Evolutionary conservation across 2,888 invertebrate species (phyloP).

Genomic region (Acrocyrtus sp.): DNA sequence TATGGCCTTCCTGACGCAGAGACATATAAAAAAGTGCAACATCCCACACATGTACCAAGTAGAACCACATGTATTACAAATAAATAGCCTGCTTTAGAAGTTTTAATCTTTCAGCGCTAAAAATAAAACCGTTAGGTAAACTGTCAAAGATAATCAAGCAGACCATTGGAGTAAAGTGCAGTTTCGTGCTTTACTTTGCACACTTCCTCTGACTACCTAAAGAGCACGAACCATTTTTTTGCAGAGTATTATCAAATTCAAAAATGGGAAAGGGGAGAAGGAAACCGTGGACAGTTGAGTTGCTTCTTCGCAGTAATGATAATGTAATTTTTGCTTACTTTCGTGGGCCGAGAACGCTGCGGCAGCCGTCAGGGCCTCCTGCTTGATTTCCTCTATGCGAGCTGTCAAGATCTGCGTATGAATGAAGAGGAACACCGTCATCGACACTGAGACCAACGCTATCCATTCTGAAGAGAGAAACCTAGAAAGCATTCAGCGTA

Average conservation of each 20-base stretch:
- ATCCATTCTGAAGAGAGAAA: slow-evolving; percentile 58
- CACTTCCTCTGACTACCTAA: too few relatives aligned
- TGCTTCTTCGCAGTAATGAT: slow-evolving; percentile 21
- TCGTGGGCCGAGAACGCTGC: slow-evolving; percentile 58
- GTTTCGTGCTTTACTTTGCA: too few relatives aligned
- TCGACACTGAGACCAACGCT: slow-evolving; percentile 62
- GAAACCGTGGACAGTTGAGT: slow-evolving; percentile 15
- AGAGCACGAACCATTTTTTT: too few relatives aligned
- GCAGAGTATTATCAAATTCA: too few relatives aligned
- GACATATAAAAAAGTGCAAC: too few relatives aligned
- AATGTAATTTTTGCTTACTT: slow-evolving; percentile 54
- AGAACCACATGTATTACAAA: too few relatives aligned
- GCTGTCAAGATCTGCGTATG: slow-evolving; percentile 62
- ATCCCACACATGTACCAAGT: too few relatives aligned
- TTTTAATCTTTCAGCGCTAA: slow-evolving; percentile 29
- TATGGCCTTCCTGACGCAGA: too few relatives aligned
- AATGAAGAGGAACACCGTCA: slow-evolving; percentile 63
- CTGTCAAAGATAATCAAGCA: slow-evolving; percentile 38
- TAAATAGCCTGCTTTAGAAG: too few relatives aligned
- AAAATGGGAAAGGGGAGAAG: too few relatives aligned
- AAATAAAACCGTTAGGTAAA: slow-evolving; percentile 47
- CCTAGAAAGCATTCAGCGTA: slow-evolving; percentile 41
- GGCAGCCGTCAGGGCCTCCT: slow-evolving; percentile 58
- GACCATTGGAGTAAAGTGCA: slow-evolving; percentile 30
- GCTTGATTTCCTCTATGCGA: slow-evolving; percentile 62